A percentile compares a stretch with the other conserved stretches of the same genome.
Conservation (phyloP, 2,888 invertebrate species). For the Drosophila flavopinicola region DNA sequence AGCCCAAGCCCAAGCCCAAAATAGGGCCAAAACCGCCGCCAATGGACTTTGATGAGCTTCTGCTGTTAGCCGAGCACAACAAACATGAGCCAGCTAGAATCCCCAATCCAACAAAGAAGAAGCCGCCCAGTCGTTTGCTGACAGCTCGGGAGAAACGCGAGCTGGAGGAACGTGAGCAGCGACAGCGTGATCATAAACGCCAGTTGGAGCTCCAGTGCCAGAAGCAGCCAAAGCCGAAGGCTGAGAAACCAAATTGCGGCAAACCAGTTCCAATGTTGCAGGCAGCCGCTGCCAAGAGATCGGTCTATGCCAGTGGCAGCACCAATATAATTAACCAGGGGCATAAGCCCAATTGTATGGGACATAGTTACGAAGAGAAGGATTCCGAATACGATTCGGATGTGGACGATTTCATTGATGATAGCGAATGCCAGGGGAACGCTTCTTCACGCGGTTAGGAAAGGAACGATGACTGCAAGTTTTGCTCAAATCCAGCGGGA, state of each 20-base stretch:
- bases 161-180: background rate
- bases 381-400: constrained; percentile 84
- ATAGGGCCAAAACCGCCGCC: background rate
- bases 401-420: constrained; percentile 96
- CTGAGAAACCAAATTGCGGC: no score
- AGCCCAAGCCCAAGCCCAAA: no score
- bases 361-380: background rate
- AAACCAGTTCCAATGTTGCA: background rate
- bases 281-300: constrained; percentile 4
- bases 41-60: constrained; percentile 1
- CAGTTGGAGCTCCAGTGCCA: background rate
- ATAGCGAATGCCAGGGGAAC: constrained; percentile 89
- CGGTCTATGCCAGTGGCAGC: background rate
- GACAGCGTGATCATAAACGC: background rate
- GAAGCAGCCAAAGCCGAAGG: background rate
- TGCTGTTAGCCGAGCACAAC: background rate
- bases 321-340: no score
- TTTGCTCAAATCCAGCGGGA: constrained; percentile 94
- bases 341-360: no score
- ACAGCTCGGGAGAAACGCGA: constrained; percentile 1
- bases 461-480: constrained; percentile 90
- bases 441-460: constrained; percentile 91
- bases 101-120: background rate
- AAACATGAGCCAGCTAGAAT: background rate
- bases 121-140: background rate